Percentiles rank a stretch among this genome's conserved stretches.
Evolutionary conservation across 2,888 invertebrate genomes (phyloP).

Genomic region (Gasteruption jaculator): DNA sequence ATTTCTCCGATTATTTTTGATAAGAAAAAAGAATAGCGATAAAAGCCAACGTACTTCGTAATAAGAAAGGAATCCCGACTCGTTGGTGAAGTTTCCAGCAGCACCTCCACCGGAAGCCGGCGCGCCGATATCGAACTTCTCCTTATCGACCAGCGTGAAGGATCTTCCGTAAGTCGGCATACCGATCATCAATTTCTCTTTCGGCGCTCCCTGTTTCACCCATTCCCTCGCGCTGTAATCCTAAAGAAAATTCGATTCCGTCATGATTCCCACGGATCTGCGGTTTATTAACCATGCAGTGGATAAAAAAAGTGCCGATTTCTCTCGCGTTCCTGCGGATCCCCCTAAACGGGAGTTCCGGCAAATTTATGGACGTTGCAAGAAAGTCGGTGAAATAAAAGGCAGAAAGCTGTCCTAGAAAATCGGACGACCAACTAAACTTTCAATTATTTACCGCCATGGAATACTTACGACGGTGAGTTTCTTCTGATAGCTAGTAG

Average conservation of each 20-base stretch:
- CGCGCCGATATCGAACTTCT: slow-evolving; percentile 89
- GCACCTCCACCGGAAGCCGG: slow-evolving; percentile 84
- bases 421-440: no score
- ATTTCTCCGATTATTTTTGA: slow-evolving; percentile 3
- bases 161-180: slow-evolving; percentile 93
- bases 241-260: slow-evolving; percentile 52
- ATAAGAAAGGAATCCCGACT: slow-evolving; percentile 92
- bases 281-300: no score
- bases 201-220: slow-evolving; percentile 90
- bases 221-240: slow-evolving; percentile 88
- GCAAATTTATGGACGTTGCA: not conserved
- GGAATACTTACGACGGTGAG: slow-evolving; percentile 72
- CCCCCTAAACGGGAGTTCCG: not conserved
- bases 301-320: no score
- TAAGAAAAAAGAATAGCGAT: not conserved
- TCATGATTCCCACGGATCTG: no score
- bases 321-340: not conserved
- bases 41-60: slow-evolving; percentile 86
- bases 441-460: not conserved
- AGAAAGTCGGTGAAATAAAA: slow-evolving; percentile 7
- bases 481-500: slow-evolving; percentile 88
- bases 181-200: slow-evolving; percentile 90
- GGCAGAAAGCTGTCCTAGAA: no score
- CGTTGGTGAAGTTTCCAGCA: slow-evolving; percentile 84
- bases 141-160: slow-evolving; percentile 80